Percentiles rank a stretch among this genome's conserved stretches.
These are phyloP conservation scores for Zosterops pallidus DNA, from an alignment of 2,113 vertebrate genomes.

Conservation along the genomic window DNA sequence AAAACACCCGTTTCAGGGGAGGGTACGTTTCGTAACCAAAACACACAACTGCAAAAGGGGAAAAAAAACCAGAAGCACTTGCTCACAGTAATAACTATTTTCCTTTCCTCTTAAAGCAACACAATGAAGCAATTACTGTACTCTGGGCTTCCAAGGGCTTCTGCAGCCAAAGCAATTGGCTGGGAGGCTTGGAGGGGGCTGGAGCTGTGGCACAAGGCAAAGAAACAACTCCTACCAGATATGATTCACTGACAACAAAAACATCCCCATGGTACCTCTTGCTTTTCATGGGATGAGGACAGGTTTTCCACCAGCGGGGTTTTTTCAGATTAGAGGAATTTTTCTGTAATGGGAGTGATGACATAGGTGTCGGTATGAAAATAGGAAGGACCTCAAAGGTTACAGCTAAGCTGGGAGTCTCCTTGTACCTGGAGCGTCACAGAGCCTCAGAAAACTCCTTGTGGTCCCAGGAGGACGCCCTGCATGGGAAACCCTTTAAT, in stretches of 20 bases:
- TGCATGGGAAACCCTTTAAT: constrained; percentile 61
- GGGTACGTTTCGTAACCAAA: neutral
- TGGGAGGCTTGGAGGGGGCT: neutral
- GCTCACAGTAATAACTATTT: constrained; percentile 59
- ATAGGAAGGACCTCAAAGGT: constrained; percentile 69
- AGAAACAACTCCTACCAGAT: constrained; percentile 57
- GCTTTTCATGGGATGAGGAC: constrained; percentile 61
- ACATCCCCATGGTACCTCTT: constrained; percentile 47
- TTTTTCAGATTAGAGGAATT: constrained; percentile 66
- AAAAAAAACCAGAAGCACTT: neutral
- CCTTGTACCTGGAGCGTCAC: constrained; percentile 26
- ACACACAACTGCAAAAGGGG: neutral
- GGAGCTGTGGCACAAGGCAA: constrained; percentile 32
- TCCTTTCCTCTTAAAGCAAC: constrained; percentile 60
- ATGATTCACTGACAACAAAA: constrained; percentile 74
- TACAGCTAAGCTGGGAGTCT: constrained; percentile 66
- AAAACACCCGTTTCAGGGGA: neutral
- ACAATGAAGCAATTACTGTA: constrained; percentile 51
- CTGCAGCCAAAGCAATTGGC: constrained; percentile 33
- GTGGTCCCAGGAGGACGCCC: neutral
- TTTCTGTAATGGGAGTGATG: constrained; percentile 64
- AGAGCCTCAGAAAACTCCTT: constrained; percentile 43
- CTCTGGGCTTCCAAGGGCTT: neutral
- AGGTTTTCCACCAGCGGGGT: constrained; percentile 64
- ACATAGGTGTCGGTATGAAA: constrained; percentile 59